Percentiles rank a stretch among this genome's conserved stretches.
phyloP scores from a whole-genome alignment of 2,113 vertebrate species.

The Eudyptes chrysolophus region DNA sequence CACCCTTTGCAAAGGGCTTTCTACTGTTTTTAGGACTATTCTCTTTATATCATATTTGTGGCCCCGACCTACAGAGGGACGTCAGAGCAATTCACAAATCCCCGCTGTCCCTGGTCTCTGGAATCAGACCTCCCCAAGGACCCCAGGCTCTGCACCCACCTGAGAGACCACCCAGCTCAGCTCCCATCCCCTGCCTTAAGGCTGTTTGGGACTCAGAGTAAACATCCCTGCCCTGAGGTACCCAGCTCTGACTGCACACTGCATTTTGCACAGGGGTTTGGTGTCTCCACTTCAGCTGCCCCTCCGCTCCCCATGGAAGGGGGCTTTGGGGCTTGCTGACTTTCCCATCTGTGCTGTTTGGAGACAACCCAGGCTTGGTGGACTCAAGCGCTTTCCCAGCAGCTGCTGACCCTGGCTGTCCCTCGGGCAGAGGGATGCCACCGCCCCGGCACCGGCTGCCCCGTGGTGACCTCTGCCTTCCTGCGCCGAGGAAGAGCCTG shows the following conservation, averaged over 20 bases:
- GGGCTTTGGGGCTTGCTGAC: neutral
- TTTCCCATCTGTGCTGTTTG: neutral
- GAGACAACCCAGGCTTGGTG: neutral
- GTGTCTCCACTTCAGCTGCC: neutral
- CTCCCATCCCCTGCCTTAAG: neutral
- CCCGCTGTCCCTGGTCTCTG: neutral
- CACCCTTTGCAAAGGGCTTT: neutral
- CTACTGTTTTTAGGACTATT: neutral
- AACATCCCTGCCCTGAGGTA: accelerated
- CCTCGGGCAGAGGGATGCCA: neutral
- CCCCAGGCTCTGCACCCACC: neutral
- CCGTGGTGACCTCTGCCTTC: neutral
- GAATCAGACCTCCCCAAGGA: neutral
- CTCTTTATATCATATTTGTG: neutral
- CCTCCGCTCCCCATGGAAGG: accelerated
- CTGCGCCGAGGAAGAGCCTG: accelerated
- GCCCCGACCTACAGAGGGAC: neutral
- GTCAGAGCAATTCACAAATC: neutral
- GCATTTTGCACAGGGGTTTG: neutral
- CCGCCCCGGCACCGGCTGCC: accelerated
- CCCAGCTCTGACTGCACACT: neutral
- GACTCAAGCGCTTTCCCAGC: accelerated
- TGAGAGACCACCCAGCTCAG: neutral
- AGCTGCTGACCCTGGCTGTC: neutral
- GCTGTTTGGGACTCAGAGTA: neutral